Evolutionary conservation across 2,113 vertebrate species (phyloP).

Genomic region (Elephas maximus): DNA sequence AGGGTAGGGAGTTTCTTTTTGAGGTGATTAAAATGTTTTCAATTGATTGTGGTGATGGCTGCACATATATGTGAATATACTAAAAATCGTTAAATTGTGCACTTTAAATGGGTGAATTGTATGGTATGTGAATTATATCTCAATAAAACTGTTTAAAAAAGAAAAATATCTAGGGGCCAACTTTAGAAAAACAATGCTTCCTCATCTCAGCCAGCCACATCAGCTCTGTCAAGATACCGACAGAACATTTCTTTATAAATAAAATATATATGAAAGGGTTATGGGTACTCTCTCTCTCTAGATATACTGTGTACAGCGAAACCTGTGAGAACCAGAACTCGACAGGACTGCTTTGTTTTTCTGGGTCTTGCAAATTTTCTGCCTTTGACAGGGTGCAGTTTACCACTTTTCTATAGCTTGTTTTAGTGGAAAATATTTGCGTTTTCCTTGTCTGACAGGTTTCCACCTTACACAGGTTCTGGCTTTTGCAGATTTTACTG

Average conservation of each 20-base stretch:
- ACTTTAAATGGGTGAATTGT: too few species aligned
- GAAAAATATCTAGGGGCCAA: too few species aligned
- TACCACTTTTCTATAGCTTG: neutral
- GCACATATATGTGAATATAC: too few species aligned
- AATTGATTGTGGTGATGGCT: too few species aligned
- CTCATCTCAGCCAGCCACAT: neutral
- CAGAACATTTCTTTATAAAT: conserved; percentile 12
- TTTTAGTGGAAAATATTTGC: neutral
- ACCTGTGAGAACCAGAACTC: neutral
- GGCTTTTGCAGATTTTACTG: neutral
- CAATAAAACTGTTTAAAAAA: too few species aligned
- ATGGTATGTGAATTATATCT: too few species aligned
- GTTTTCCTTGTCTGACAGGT: neutral
- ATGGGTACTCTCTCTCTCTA: too few species aligned
- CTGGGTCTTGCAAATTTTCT: neutral
- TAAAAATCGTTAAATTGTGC: too few species aligned
- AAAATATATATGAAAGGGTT: too few species aligned
- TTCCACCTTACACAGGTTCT: neutral
- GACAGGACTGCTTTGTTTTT: neutral
- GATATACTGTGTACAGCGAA: too few species aligned
- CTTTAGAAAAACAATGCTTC: conserved; percentile 35
- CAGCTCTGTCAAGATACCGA: neutral
- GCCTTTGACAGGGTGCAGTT: neutral
- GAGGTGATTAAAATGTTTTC: too few species aligned
- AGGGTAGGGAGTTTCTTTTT: too few species aligned